phyloP scores from a whole-genome alignment of 2,888 invertebrate species.

The Gryllus longicercus region DNA sequence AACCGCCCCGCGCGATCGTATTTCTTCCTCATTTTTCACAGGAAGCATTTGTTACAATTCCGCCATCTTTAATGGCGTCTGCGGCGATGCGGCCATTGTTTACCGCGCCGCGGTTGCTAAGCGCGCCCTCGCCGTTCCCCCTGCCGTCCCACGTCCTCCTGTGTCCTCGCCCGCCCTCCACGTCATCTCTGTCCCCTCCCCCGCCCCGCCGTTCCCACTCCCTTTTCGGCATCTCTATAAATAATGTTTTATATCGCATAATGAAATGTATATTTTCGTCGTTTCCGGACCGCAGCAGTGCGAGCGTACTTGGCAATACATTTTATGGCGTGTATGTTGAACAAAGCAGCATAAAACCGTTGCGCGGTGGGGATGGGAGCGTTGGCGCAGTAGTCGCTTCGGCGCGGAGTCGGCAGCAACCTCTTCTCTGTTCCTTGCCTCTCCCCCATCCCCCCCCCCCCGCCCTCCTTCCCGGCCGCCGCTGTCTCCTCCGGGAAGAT shows the following conservation, averaged over 20 bases:
- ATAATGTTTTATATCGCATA: constrained; percentile 17
- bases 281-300: background rate
- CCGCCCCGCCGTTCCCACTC: background rate
- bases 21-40: constrained; percentile 17
- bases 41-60: constrained; percentile 17
- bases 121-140: background rate
- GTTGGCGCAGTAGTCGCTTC: too few relatives aligned
- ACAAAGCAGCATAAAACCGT: background rate
- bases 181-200: background rate
- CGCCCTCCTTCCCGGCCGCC: too few relatives aligned
- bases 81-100: constrained; percentile 8
- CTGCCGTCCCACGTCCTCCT: background rate
- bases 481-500: too few relatives aligned
- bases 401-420: too few relatives aligned
- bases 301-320: constrained; percentile 7
- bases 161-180: background rate
- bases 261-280: constrained; percentile 2
- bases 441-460: too few relatives aligned
- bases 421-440: too few relatives aligned
- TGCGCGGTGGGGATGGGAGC: too few relatives aligned
- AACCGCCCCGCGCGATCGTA: background rate
- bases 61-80: constrained; percentile 17
- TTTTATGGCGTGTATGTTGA: constrained; percentile 1
- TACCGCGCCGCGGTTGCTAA: background rate
- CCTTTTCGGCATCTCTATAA: background rate